Evolutionary conservation across 2,888 invertebrate genomes (phyloP), one percentile per base, ranked within the genome.

Genomic region (Ichneumoninae sp.): DNA sequence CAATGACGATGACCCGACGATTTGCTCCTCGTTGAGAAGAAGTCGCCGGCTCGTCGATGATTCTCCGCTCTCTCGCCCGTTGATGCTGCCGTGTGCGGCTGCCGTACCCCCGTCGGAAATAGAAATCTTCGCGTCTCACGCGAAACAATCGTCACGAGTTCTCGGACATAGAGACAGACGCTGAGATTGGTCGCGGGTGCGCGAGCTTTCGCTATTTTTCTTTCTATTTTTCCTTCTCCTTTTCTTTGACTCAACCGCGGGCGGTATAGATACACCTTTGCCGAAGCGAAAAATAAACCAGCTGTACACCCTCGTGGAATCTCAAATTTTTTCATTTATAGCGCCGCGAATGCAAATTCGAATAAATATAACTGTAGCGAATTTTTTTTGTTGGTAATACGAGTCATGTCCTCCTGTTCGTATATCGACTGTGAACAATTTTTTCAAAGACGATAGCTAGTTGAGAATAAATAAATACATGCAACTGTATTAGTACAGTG

Each of bases 261-360:
- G 2, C 7, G 26, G 22, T 36, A 57, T 40, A 60, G 36, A 16
- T 36, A 40, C 36, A 76, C 75, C 70, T 85, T 74, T 78, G 52
- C 75, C 80, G 54, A 85, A 71, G 80, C 89, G 85, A 85, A 85
- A 89, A 89, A 89, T 89, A 89, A 90, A 88, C 88, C 57, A 69
- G 71, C 83, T 85, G 81, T 79, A 86, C 83, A 84, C 69, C 83
- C 87, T 82, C 76, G 85, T 80, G 88, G 88, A 89, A 89, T 89
- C 88, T 89, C 71, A 75, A 79, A 84, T 26, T 86, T 87, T 26
- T 87, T 88, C 87, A 86, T 88, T 89, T 88, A 87, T 88, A 89
- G 87, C 87, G 65, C 73, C 22, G 30, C n/a, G 44, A 47, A 68
- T 68, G 65, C 52, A 57, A 77, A 54, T 60, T 63, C 40, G 40